Percentiles rank a stretch among this genome's conserved stretches.
These are phyloP conservation scores for Danionella dracula DNA, from an alignment of 2,797 vertebrate species.

Conservation along the genomic window DNA sequence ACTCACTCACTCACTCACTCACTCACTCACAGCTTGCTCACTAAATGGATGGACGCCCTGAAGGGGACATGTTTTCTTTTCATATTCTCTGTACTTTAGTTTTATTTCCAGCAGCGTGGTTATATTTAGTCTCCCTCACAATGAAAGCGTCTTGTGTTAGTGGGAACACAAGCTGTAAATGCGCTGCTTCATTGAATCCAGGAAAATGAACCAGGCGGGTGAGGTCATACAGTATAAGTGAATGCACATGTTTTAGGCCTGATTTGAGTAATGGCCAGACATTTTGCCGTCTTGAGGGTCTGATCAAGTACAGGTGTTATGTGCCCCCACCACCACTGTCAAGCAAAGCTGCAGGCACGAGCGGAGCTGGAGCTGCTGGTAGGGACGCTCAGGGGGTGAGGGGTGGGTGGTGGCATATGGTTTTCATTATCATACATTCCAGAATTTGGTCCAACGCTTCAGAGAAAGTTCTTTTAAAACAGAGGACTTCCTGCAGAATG, in stretches of 20 bases:
- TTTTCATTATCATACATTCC: slow-evolving; percentile 55
- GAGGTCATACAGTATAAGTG: slow-evolving; percentile 5
- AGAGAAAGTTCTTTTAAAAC: slow-evolving; percentile 15
- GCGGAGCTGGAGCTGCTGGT: slow-evolving; percentile 24
- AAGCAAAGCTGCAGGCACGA: slow-evolving; percentile 14
- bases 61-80: background rate
- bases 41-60: background rate
- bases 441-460: slow-evolving; percentile 42
- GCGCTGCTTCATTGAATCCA: background rate
- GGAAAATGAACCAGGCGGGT: background rate
- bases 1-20: too few species aligned
- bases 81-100: background rate
- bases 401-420: slow-evolving; percentile 42
- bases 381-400: slow-evolving; percentile 19
- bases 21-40: background rate
- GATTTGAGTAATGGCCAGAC: background rate
- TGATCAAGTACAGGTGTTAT: slow-evolving; percentile 31
- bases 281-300: background rate
- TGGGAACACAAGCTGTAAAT: background rate
- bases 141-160: slow-evolving; percentile 4
- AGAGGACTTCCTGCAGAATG: background rate
- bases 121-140: slow-evolving; percentile 32
- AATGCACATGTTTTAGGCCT: slow-evolving; percentile 12
- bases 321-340: slow-evolving; percentile 13
- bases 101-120: background rate